Percentiles rank a stretch among this genome's conserved stretches.
Conservation (phyloP, 2,797 vertebrate species). For the Hippopotamyrus pictus region DNA sequence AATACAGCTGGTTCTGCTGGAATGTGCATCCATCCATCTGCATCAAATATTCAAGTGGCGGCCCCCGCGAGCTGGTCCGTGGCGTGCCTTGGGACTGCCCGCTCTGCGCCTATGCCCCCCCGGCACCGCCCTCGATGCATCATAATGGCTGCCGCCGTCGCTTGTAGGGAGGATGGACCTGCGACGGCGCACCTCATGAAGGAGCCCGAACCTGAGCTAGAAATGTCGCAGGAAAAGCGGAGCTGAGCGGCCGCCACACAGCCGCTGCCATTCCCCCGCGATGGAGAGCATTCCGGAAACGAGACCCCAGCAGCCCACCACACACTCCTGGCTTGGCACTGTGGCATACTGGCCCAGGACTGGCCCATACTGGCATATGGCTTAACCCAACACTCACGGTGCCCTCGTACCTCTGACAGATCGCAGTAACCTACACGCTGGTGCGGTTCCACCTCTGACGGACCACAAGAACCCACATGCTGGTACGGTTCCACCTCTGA, state of each 20-base stretch:
- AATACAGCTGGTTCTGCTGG: conserved; percentile 70
- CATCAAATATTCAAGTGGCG: conserved; percentile 74
- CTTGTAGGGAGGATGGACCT: not conserved
- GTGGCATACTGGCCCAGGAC: conserved; percentile 37
- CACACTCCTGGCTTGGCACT: conserved; percentile 42
- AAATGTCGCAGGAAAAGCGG: conserved; percentile 13
- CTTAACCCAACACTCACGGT: conserved; percentile 53
- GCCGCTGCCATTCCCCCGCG: not conserved
- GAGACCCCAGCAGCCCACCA: conserved; percentile 40
- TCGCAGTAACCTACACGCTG: not conserved
- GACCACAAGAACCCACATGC: not conserved
- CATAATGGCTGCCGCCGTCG: not conserved
- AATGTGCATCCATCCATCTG: conserved; percentile 67
- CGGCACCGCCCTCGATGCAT: not conserved
- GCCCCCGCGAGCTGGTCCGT: conserved; percentile 52
- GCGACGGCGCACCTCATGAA: not conserved
- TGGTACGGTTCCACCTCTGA: not conserved
- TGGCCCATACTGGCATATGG: conserved; percentile 48
- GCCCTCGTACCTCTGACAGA: conserved; percentile 34
- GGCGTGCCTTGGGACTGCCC: conserved; percentile 27
- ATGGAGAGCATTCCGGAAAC: conserved; percentile 30
- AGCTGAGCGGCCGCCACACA: not conserved
- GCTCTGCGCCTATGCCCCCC: not conserved
- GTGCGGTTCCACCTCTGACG: not conserved
- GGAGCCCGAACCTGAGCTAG: not conserved